A percentile compares a stretch with the other conserved stretches of the same genome.
Conservation (phyloP, 2,888 invertebrate species). For the Drosophila pseudotalamancana region DNA sequence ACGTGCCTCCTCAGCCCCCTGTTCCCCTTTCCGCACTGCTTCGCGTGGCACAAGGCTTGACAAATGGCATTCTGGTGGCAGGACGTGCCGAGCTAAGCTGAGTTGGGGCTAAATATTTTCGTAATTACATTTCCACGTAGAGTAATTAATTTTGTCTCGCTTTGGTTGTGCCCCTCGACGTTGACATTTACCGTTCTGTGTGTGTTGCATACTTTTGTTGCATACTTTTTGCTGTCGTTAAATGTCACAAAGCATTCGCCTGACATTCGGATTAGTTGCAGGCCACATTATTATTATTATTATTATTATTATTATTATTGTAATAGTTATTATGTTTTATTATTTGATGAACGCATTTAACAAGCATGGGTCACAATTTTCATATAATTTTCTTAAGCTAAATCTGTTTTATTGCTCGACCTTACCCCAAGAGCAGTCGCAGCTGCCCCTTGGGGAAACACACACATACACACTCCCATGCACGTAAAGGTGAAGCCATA, state of each 20-base stretch:
- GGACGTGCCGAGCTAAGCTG: constrained; percentile 69
- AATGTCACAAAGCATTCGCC: constrained; percentile 56
- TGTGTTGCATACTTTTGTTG: constrained; percentile 71
- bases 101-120: constrained; percentile 81
- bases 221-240: constrained; percentile 58
- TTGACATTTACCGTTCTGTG: constrained; percentile 80
- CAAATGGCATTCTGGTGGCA: constrained; percentile 75
- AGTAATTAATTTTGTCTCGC: constrained; percentile 83
- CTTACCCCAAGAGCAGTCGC: background rate
- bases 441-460: constrained; percentile 26
- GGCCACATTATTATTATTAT: constrained; percentile 22
- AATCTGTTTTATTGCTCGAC: constrained; percentile 74
- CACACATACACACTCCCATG: constrained; percentile 12
- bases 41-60: constrained; percentile 51
- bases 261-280: constrained; percentile 56
- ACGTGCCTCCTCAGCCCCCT: background rate
- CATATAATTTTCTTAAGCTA: constrained; percentile 56
- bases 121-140: constrained; percentile 83
- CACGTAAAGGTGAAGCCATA: constrained; percentile 52
- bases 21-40: constrained; percentile 36
- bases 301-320: constrained; percentile 51
- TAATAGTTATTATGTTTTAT: constrained; percentile 67
- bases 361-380: constrained; percentile 33
- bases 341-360: constrained; percentile 55
- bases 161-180: constrained; percentile 57